Evolutionary conservation across 2,113 vertebrate genomes (phyloP), one percentile per base, ranked within the genome.

Genomic region (Ptychochromis oligacanthus): DNA sequence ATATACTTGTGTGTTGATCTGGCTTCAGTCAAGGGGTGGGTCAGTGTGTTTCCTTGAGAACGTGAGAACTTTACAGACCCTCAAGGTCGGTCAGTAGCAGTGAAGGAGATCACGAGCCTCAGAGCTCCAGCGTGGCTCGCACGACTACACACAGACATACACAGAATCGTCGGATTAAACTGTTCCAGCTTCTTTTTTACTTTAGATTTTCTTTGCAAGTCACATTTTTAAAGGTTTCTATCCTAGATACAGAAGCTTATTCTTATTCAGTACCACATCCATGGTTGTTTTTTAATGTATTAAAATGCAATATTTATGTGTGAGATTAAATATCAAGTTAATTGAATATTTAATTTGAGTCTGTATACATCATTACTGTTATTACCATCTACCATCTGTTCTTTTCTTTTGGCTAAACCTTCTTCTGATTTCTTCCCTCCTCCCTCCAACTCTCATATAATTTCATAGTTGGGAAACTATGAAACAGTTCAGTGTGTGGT

Each of bases 61-160:
- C 52, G 92, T 94, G 92, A 94, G 93, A 95, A 95, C 88, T 95
- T 94, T 94, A 95, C 91, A 93, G 93, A 93, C 81, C 72, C 80
- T 88, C 88, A 87, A 92, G 94, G 93, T 93, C 87, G 65, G 92
- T 89, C 88, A 86, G 89, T 76, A 80, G 84, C 83, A n/a, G 75
- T 81, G 77, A 82, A 87, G 65, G 77, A 85, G 77, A 89, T 87
- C 84, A 78, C 75, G 79, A 54, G 67, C 46, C 67, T 72, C 12
- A 12, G 67, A 85, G 80, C 80, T 82, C 65, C 79, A 67, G 90
- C 72, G 61, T 75, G 64, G 61, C 81, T 82, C 9, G 49, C 58
- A 58, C 52, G 15, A 13, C 6, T 8, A 9, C 20, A 4, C 52
- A 2, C 65, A 54, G 12, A 70, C 24, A 0, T 10, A 0, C 43